Evolutionary conservation across 2,797 vertebrate species (phyloP).

Genomic region (Cercopithecus diana): DNA sequence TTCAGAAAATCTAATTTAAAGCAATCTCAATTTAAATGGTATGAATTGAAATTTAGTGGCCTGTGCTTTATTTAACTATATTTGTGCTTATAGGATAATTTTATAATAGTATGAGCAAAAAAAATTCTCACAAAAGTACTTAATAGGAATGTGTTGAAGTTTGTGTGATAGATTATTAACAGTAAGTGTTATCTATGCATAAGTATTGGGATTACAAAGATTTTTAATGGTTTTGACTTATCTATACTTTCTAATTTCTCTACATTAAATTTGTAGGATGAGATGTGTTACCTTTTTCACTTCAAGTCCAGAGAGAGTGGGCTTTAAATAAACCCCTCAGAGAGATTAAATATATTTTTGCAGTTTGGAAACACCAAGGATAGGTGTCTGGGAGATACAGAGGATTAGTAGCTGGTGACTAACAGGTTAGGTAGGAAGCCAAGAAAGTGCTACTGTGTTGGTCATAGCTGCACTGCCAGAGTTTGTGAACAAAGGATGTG

Average conservation of each 20-base stretch:
- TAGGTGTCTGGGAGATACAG: background rate
- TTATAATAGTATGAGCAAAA: conserved; percentile 29
- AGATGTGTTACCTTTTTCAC: background rate
- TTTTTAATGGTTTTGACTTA: conserved; percentile 27
- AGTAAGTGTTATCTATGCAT: background rate
- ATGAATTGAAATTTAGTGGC: background rate
- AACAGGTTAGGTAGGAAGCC: background rate
- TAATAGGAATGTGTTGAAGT: background rate
- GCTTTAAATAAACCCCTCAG: background rate
- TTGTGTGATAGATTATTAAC: background rate
- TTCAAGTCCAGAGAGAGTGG: background rate
- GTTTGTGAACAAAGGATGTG: background rate
- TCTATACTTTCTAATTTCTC: conserved; percentile 5
- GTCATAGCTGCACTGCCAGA: background rate
- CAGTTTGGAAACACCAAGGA: background rate
- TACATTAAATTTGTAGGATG: background rate
- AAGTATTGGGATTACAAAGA: background rate
- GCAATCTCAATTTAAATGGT: background rate
- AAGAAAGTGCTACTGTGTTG: background rate
- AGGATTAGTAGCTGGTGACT: background rate
- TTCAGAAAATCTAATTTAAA: conserved; percentile 22
- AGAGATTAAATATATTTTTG: background rate
- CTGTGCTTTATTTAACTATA: conserved; percentile 29
- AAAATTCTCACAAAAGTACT: background rate
- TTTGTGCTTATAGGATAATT: background rate